A percentile compares a stretch with the other conserved stretches of the same genome.
Evolutionary conservation across 2,888 invertebrate genomes (phyloP).

Genomic region (Apamea crenata): DNA sequence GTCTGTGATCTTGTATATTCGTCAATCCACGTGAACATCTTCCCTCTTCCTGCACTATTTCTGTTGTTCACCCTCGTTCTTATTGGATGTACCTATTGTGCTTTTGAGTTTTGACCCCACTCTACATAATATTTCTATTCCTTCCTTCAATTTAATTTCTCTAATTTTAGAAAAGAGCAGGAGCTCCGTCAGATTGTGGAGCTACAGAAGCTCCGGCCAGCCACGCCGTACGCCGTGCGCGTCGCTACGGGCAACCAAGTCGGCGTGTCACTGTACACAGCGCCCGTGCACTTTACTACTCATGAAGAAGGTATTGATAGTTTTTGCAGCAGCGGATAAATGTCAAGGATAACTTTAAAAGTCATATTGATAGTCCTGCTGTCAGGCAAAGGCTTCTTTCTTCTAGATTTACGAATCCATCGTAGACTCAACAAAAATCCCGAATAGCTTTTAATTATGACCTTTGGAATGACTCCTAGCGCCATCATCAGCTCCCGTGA

Average conservation of each 20-base stretch:
- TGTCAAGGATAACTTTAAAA: not conserved
- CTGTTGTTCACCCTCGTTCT: not conserved
- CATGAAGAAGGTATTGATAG: slow-evolving; percentile 84
- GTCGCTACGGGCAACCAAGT: slow-evolving; percentile 87
- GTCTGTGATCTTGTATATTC: not conserved
- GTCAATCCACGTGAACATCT: not conserved
- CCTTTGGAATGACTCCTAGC: slow-evolving; percentile 69
- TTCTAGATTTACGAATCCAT: not conserved
- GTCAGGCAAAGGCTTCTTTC: not conserved
- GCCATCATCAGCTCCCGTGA: slow-evolving; percentile 84
- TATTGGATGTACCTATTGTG: no score
- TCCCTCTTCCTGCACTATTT: not conserved
- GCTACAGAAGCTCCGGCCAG: slow-evolving; percentile 83
- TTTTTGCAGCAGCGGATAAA: not conserved
- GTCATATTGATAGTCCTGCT: not conserved
- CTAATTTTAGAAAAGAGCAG: slow-evolving; percentile 80
- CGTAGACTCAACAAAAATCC: no score
- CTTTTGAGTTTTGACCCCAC: not conserved
- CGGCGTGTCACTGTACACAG: slow-evolving; percentile 84
- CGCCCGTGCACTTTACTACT: slow-evolving; percentile 86
- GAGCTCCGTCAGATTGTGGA: slow-evolving; percentile 83
- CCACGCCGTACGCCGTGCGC: slow-evolving; percentile 83
- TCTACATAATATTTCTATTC: not conserved
- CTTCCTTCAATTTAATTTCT: not conserved
- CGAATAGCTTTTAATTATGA: no score